phyloP scores from a whole-genome alignment of 2,113 vertebrate species.

The Crocuta crocuta region DNA sequence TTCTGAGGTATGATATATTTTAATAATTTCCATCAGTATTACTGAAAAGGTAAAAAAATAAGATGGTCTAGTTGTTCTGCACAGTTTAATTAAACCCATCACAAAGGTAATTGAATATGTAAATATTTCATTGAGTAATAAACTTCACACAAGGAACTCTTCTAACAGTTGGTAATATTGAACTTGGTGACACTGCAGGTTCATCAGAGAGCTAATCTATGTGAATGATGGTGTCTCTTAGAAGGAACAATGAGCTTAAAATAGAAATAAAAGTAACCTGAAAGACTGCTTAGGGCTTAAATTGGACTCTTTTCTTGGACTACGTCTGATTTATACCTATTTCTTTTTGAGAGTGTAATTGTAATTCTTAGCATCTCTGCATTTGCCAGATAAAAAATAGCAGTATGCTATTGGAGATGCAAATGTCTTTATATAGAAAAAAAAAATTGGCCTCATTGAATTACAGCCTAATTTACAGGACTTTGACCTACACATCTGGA shows the following conservation, averaged over 20 bases:
- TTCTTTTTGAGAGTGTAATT: background rate
- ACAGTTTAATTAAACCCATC: slow-evolving; percentile 51
- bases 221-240: background rate
- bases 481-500: background rate
- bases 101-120: background rate
- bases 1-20: slow-evolving; percentile 40
- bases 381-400: background rate
- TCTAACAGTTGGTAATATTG: background rate
- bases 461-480: background rate
- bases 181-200: background rate
- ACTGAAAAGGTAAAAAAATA: slow-evolving; percentile 51
- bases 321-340: background rate
- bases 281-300: background rate
- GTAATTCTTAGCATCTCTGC: background rate
- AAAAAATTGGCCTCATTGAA: background rate
- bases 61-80: background rate
- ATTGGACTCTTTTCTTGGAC: background rate
- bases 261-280: slow-evolving; percentile 15
- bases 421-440: background rate
- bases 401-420: background rate
- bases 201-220: background rate
- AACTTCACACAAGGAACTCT: background rate
- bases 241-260: background rate
- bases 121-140: slow-evolving; percentile 58
- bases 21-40: slow-evolving; percentile 41